Evolutionary conservation across 2,888 invertebrate species (phyloP).

Genomic region (Heliconius ethilla): DNA sequence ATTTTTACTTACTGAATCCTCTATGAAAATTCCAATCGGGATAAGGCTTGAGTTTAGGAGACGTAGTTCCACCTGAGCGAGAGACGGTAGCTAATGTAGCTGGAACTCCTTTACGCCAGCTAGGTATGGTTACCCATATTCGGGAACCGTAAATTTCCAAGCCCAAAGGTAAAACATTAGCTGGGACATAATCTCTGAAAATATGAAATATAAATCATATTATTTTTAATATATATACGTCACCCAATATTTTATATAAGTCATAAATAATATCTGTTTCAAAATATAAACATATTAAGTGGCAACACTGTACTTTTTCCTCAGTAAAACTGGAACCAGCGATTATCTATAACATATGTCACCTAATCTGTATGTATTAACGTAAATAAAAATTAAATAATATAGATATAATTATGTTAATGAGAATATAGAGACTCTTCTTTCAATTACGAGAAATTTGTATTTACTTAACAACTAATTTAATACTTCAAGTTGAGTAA

Average conservation of each 20-base stretch:
- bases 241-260: too few relatives aligned
- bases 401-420: too few relatives aligned
- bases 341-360: not conserved
- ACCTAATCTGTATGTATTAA: not conserved
- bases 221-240: not conserved
- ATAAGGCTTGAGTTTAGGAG: conserved; percentile 87
- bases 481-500: not conserved
- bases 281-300: not conserved
- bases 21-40: conserved; percentile 88
- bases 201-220: not conserved
- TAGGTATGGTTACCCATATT: conserved; percentile 88
- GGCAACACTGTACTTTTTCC: not conserved
- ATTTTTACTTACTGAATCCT: conserved; percentile 81
- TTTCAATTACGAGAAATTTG: too few relatives aligned
- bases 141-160: conserved; percentile 86
- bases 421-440: too few relatives aligned
- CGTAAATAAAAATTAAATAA: too few relatives aligned
- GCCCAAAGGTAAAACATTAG: conserved; percentile 88
- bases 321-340: not conserved
- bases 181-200: conserved; percentile 83
- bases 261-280: too few relatives aligned
- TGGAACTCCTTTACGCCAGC: conserved; percentile 89
- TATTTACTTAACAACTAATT: too few relatives aligned
- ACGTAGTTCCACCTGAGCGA: conserved; percentile 76
- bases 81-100: conserved; percentile 87